Evolutionary conservation across 2,113 vertebrate genomes (phyloP).

Genomic region (Phyllostomus discolor): DNA sequence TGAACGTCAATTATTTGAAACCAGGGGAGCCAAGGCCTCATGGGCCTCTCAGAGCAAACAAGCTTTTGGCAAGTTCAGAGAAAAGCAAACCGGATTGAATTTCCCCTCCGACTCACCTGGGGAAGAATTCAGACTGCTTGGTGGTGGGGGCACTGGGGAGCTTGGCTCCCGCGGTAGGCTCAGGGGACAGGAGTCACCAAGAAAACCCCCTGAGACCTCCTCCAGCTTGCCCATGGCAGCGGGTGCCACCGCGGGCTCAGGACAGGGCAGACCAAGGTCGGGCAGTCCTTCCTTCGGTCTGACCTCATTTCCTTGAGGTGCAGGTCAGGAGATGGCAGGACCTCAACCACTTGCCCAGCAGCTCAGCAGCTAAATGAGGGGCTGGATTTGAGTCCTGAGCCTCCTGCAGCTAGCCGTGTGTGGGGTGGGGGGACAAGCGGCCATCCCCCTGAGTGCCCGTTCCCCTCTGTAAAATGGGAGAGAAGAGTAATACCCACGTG

Average conservation of each 20-base stretch:
- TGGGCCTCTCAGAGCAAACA: slow-evolving; percentile 67
- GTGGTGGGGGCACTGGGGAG: background rate
- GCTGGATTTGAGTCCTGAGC: background rate
- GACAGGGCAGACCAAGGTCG: background rate
- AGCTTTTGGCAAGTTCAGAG: slow-evolving; percentile 58
- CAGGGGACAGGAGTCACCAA: background rate
- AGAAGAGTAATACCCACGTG: background rate
- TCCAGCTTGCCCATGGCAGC: background rate
- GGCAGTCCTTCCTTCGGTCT: background rate
- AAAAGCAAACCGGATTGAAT: slow-evolving; percentile 65
- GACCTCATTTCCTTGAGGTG: background rate
- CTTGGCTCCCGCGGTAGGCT: background rate
- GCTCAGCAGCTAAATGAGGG: background rate
- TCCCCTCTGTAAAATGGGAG: background rate
- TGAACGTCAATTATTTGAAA: slow-evolving; percentile 64
- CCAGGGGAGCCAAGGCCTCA: slow-evolving; percentile 16
- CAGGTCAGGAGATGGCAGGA: background rate
- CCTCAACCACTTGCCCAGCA: background rate
- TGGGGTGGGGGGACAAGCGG: background rate
- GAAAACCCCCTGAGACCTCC: background rate
- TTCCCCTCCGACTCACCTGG: slow-evolving; percentile 62
- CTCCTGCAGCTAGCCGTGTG: rapidly evolving
- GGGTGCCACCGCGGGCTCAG: background rate
- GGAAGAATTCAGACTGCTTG: background rate
- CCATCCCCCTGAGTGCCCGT: background rate